phyloP scores from a whole-genome alignment of 2,113 vertebrate species.

The Thomomys bottae region DNA sequence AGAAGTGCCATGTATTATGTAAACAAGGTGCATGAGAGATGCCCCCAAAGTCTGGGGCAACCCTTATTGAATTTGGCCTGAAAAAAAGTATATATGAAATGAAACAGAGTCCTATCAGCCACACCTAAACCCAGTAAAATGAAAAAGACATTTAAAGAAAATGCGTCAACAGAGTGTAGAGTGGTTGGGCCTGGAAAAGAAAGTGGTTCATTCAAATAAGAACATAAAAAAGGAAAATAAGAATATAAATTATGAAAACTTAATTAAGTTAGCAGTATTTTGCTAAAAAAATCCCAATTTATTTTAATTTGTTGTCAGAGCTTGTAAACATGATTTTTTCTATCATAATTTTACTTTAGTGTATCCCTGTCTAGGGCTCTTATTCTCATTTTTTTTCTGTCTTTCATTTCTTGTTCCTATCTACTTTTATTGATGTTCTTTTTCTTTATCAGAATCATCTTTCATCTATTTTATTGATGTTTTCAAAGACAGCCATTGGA shows the following conservation, averaged over 20 bases:
- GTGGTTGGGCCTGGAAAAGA: not conserved
- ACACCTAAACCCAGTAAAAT: not conserved
- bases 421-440: not conserved
- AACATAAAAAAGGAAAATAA: not conserved
- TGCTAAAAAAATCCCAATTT: not conserved
- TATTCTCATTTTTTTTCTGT: no score
- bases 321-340: not conserved
- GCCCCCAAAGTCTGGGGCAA: not conserved
- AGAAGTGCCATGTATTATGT: not conserved
- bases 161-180: not conserved
- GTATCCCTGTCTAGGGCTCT: not conserved
- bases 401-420: not conserved
- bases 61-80: not conserved
- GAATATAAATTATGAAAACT: not conserved
- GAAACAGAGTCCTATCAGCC: not conserved
- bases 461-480: not conserved
- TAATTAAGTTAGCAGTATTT: not conserved
- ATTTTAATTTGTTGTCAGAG: not conserved
- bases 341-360: not conserved
- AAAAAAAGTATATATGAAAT: not conserved
- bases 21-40: not conserved
- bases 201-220: not conserved
- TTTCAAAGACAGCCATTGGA: slow-evolving; percentile 21
- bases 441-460: not conserved
- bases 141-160: not conserved